phyloP scores from a whole-genome alignment of 2,888 invertebrate genomes.

The Yponomeuta cagnagella region DNA sequence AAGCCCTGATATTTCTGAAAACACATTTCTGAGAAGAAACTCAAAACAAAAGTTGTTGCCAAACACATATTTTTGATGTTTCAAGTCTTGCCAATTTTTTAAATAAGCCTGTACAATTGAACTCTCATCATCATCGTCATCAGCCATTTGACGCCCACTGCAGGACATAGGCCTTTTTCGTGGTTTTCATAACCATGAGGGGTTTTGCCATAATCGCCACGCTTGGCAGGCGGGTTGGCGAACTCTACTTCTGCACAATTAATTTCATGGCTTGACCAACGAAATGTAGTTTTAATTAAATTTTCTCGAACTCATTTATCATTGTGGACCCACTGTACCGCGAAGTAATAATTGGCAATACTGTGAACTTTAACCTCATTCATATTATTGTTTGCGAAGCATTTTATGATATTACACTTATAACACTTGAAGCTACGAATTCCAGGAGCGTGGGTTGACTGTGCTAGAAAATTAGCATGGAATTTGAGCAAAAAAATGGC shows the following conservation, averaged over 20 bases:
- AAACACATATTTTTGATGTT: too few relatives aligned
- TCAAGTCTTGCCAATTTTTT: not conserved
- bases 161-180: too few relatives aligned
- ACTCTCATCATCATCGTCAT: not conserved
- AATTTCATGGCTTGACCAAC: not conserved
- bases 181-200: too few relatives aligned
- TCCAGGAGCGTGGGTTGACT: not conserved
- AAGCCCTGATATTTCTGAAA: too few relatives aligned
- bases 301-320: slow-evolving; percentile 5
- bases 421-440: not conserved
- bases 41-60: too few relatives aligned
- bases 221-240: too few relatives aligned
- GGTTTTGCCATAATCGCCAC: too few relatives aligned
- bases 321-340: not conserved
- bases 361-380: not conserved
- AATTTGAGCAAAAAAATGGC: too few relatives aligned
- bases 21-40: too few relatives aligned
- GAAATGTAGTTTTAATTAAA: slow-evolving; percentile 1
- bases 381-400: not conserved
- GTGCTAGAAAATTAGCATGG: not conserved
- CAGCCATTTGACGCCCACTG: too few relatives aligned
- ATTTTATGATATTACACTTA: not conserved
- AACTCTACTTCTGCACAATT: not conserved
- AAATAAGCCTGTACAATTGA: not conserved
- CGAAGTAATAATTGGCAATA: slow-evolving; percentile 1